Percentiles rank a stretch among this genome's conserved stretches.
These are phyloP conservation scores for Vicugna pacos DNA, from an alignment of 2,113 vertebrate species.

Conservation along the genomic window DNA sequence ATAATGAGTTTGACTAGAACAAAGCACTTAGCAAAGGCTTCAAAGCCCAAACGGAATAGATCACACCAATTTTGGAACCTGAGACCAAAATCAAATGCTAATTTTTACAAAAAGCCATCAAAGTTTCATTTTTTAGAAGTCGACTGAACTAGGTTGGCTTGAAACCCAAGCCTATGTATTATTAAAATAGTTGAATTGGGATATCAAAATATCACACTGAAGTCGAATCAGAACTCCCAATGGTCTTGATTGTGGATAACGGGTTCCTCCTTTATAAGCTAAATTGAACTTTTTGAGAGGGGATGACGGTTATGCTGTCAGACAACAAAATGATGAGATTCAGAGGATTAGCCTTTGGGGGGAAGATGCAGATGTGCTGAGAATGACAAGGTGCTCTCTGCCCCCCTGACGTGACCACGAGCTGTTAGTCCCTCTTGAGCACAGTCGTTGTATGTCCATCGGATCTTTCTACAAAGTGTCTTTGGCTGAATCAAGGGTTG, in stretches of 20 bases:
- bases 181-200: slow-evolving; percentile 66
- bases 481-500: not conserved
- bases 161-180: slow-evolving; percentile 61
- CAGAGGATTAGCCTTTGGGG: not conserved
- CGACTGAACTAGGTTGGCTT: slow-evolving; percentile 49
- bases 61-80: slow-evolving; percentile 7
- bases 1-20: not conserved
- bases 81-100: slow-evolving; percentile 58
- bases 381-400: not conserved
- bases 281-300: slow-evolving; percentile 51
- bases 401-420: not conserved
- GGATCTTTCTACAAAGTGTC: not conserved
- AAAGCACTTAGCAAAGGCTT: slow-evolving; percentile 32
- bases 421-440: not conserved
- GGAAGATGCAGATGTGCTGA: not conserved
- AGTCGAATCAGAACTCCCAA: slow-evolving; percentile 13
- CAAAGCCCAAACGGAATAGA: slow-evolving; percentile 42
- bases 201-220: slow-evolving; percentile 64
- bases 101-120: slow-evolving; percentile 65
- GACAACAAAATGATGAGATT: slow-evolving; percentile 24
- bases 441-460: not conserved
- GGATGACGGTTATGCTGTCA: not conserved
- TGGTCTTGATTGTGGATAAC: slow-evolving; percentile 53
- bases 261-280: slow-evolving; percentile 39
- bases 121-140: slow-evolving; percentile 59